Evolutionary conservation across 2,888 invertebrate species (phyloP), one percentile per base, ranked within the genome.

Genomic region (Halictus ligatus): DNA sequence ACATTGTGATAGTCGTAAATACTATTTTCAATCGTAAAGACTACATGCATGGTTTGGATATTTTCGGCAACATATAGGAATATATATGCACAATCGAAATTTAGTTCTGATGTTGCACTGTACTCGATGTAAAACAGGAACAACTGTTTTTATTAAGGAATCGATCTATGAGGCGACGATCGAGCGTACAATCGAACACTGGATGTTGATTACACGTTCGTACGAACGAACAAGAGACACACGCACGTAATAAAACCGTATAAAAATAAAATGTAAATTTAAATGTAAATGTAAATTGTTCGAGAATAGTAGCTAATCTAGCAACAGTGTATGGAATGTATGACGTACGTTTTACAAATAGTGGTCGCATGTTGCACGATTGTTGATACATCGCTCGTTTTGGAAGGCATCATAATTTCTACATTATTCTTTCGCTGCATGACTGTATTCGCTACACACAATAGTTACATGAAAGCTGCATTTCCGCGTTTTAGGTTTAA

Each of bases 181-280:
- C 35, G 71, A 48, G 21, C 73, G 69, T 71, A 29, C n/a, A 77
- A 64, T 64, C 72, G 18, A 54, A 73, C 48, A 78, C 75, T 35
- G 58, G 46, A 21, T 64, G 77, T 80, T 58, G 75, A 75, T 76
- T 67, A 77, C 72, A 54, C 69, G 46, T 72, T 69, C 67, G 50
- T 75, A 21, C 74, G 85, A 76, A 78, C 54, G 75, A 54, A 80
- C 64, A 75, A 78, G 58, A 80, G 50, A 74, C 29, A 12, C 40
- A 60, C 64, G 73, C 43, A 64, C 29, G 29, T 43, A 64, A 83
- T 60, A 54, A 46, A 81, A 79, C 40, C 60, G 78, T 91, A 90
- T 60, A 89, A 90, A 91, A 89, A 86, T 89, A 89, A 90, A 88
- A 89, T 85, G 67, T 64, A 64, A 64, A 64, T 58, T 21, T 58